Percentiles rank a stretch among this genome's conserved stretches.
These are phyloP conservation scores for Cherax quadricarinatus DNA, from an alignment of 1,140 invertebrate genomes.

Conservation along the genomic window DNA sequence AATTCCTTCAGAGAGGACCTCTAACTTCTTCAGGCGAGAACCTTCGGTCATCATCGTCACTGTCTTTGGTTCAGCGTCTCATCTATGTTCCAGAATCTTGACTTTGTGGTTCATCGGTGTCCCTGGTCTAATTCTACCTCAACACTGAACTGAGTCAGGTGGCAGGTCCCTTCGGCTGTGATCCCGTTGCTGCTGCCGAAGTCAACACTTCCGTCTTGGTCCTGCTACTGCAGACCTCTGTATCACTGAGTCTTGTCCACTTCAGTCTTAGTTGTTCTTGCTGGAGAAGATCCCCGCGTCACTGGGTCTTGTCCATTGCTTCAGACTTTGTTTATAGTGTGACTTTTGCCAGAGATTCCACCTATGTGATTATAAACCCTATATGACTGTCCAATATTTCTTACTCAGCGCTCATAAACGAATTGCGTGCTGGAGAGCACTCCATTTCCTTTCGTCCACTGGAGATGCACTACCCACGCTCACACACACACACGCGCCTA, in stretches of 20 bases:
- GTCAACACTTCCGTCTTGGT: too few species aligned
- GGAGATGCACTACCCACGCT: constrained; percentile 7
- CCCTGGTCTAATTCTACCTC: too few species aligned
- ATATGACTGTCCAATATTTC: constrained; percentile 67
- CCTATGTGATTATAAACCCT: constrained; percentile 63
- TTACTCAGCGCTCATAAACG: constrained; percentile 58
- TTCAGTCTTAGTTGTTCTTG: background rate
- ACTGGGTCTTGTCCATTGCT: constrained; percentile 39
- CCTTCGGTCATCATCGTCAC: background rate
- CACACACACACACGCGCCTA: constrained; percentile 46
- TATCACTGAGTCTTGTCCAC: background rate
- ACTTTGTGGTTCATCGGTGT: too few species aligned
- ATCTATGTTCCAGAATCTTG: background rate
- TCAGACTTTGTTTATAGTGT: constrained; percentile 62
- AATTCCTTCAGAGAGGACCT: too few species aligned
- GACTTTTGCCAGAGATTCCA: constrained; percentile 65
- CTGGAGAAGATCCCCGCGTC: background rate
- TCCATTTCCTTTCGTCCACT: constrained; percentile 46
- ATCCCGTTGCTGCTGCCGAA: too few species aligned
- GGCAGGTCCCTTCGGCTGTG: too few species aligned
- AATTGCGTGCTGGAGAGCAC: constrained; percentile 40
- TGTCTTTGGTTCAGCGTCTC: background rate
- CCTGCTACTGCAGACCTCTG: too few species aligned
- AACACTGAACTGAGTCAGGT: too few species aligned
- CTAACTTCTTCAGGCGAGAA: background rate